Evolutionary conservation across 1,140 invertebrate species (phyloP), one percentile per base, ranked within the genome.

Genomic region (Macrotrachela quadricornifera): DNA sequence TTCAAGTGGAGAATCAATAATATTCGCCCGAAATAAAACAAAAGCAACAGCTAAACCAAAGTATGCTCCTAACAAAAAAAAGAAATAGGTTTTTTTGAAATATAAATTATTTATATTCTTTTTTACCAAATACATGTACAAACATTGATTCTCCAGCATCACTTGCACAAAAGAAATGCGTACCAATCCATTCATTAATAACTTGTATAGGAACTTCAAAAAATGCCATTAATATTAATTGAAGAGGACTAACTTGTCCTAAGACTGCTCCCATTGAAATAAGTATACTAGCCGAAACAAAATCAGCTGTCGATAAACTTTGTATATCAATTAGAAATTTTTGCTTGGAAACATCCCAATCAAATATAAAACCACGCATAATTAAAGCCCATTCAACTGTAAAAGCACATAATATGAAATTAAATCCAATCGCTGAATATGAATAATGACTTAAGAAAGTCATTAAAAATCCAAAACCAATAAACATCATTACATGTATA

Each of bases 381-480:
- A 70, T 61, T 15, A 60, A 61, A 0, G 61, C 61, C 65, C 67
- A 67, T 49, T 70, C 66, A 10, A 69, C 46, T 15, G 60, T 60
- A 48, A 71, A 63, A 0, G 68, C 64, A 14, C 64, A 62, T 4
- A 91, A 63, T 6, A 94, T 75, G 61, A 90, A 78, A 59, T 86
- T 91, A 57, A 88, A 75, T 1, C 85, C 82, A 0, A 91, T 75
- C 0, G 84, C 79, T 56, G 82, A 83, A 71, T 83, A 88, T 21
- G 84, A 81, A 64, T 94, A 94, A 58, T 79, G 77, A 62, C 79
- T 79, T 36, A 90, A 67, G 63, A 90, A 91, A 0, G 84, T 86
- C 84, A 91, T 90, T 49, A 91, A 70, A 62, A 85, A 91, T 0
- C 84, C 86, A 62, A 91, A 90, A 56, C 86, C 87, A 59, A 90